Percentiles rank a stretch among this genome's conserved stretches.
Conservation (phyloP, 2,888 invertebrate species). For the Drosophila mimica region DNA sequence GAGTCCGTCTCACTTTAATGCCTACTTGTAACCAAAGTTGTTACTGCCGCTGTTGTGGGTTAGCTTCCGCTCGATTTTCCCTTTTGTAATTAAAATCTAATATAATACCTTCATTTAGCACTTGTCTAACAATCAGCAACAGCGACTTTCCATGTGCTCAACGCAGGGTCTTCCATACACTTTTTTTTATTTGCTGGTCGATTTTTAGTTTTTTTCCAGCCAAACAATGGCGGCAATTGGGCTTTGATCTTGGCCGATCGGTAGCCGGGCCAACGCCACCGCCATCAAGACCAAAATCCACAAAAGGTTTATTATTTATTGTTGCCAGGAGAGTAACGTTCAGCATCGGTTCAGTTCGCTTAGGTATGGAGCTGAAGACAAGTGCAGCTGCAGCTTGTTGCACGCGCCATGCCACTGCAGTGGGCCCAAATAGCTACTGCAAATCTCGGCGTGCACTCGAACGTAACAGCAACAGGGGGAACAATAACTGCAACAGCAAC, state of each 20-base stretch:
- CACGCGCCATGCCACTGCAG: slow-evolving; percentile 62
- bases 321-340: slow-evolving; percentile 65
- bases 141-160: slow-evolving; percentile 66
- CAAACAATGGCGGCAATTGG: slow-evolving; percentile 71
- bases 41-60: slow-evolving; percentile 40
- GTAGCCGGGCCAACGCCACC: slow-evolving; percentile 74
- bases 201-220: slow-evolving; percentile 11
- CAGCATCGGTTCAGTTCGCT: slow-evolving; percentile 12
- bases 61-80: slow-evolving; percentile 75
- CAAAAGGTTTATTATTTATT: slow-evolving; percentile 82
- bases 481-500: slow-evolving; percentile 20
- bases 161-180: slow-evolving; percentile 37
- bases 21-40: slow-evolving; percentile 62
- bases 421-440: slow-evolving; percentile 55
- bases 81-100: slow-evolving; percentile 73
- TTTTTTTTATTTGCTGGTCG: slow-evolving; percentile 55
- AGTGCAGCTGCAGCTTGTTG: slow-evolving; percentile 68
- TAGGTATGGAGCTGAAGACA: slow-evolving; percentile 30
- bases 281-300: slow-evolving; percentile 74
- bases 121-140: slow-evolving; percentile 66
- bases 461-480: slow-evolving; percentile 58
- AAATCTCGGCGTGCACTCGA: slow-evolving; percentile 76
- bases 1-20: slow-evolving; percentile 68
- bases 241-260: slow-evolving; percentile 75
- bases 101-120: slow-evolving; percentile 70